phyloP scores from a whole-genome alignment of 1,140 invertebrate genomes.

The Maniola jurtina region DNA sequence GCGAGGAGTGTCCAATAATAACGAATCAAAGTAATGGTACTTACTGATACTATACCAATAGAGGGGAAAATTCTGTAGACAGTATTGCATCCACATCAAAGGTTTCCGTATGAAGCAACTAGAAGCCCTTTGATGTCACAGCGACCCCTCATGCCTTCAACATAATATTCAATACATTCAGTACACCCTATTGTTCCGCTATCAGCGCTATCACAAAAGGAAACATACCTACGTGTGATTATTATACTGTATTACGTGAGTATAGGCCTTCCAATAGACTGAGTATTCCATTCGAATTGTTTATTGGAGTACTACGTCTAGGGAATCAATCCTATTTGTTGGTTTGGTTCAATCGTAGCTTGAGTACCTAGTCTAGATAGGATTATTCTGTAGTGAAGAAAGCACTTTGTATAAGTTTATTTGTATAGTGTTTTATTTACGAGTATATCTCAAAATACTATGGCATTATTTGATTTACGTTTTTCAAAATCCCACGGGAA shows the following conservation, averaged over 20 bases:
- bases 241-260: not conserved
- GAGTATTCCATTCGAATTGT: not conserved
- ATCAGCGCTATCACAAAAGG: not conserved
- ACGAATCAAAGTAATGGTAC: not conserved
- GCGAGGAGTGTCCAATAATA: too few species aligned
- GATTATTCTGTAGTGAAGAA: too few species aligned
- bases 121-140: not conserved
- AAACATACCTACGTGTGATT: not conserved
- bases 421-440: too few species aligned
- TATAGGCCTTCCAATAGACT: not conserved
- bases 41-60: not conserved
- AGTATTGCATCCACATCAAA: not conserved
- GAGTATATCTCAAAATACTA: too few species aligned
- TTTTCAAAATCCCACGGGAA: too few species aligned
- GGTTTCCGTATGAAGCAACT: constrained; percentile 1
- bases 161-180: not conserved
- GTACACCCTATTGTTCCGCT: not conserved
- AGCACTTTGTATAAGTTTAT: too few species aligned
- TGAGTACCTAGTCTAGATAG: too few species aligned
- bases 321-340: not conserved
- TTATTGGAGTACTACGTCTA: not conserved
- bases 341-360: not conserved
- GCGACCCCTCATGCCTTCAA: not conserved
- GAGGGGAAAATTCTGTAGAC: not conserved
- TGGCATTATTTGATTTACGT: too few species aligned